phyloP scores from a whole-genome alignment of 2,797 vertebrate genomes.

The Crypturellus tataupa region DNA sequence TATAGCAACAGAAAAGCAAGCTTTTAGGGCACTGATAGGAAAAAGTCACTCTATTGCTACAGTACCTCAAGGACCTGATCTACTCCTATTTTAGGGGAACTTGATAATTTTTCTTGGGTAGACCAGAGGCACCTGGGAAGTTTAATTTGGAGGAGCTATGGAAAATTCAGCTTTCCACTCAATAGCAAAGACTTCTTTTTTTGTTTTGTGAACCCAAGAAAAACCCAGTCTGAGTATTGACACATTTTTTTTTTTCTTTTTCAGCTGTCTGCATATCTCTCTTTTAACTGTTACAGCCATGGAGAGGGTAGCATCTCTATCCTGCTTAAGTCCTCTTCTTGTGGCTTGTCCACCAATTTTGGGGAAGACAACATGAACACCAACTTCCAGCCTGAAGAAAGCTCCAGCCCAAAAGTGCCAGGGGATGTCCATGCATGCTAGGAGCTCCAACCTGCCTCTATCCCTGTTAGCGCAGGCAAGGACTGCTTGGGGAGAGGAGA shows the following conservation, averaged over 20 bases:
- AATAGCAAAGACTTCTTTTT: background rate
- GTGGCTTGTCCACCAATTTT: background rate
- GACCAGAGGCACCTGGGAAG: background rate
- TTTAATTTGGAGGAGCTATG: background rate
- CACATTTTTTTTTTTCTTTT: background rate
- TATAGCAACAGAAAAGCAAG: background rate
- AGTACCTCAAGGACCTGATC: slow-evolving; percentile 14
- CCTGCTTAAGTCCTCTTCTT: background rate
- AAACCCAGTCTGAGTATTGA: background rate
- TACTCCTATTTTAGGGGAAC: background rate
- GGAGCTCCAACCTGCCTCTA: background rate
- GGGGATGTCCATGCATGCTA: background rate
- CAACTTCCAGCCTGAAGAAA: background rate
- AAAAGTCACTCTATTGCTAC: background rate
- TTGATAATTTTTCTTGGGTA: background rate
- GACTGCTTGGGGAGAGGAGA: background rate
- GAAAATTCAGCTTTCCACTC: background rate
- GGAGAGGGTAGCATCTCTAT: background rate
- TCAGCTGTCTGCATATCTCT: background rate
- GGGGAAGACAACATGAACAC: background rate
- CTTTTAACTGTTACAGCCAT: background rate
- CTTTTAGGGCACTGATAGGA: slow-evolving; percentile 13
- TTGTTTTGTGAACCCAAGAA: background rate
- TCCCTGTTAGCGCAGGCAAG: background rate
- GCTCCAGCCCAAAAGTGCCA: background rate